Conservation (phyloP, 2,797 vertebrate species). For the Thalassophryne amazonica region DNA sequence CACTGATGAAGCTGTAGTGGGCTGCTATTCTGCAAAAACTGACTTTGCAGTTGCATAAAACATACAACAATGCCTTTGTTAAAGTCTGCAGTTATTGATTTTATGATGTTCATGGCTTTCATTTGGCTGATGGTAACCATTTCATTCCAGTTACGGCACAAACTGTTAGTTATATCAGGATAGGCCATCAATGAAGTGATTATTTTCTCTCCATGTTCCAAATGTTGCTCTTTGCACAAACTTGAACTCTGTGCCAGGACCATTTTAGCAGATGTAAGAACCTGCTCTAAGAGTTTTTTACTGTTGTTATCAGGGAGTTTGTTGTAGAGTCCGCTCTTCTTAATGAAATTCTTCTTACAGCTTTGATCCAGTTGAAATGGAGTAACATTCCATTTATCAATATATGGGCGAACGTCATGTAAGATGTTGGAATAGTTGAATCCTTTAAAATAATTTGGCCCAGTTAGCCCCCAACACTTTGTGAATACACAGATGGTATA, state of each 20-base stretch:
- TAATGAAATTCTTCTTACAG: no score
- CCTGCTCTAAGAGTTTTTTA: no score
- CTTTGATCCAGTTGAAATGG: no score
- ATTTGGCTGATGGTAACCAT: no score
- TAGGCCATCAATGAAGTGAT: no score
- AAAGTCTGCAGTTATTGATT: fast-evolving
- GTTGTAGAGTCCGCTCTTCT: no score
- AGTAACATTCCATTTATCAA: no score
- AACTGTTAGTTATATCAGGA: no score
- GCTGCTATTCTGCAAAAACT: fast-evolving
- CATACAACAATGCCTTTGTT: fast-evolving
- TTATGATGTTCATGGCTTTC: no score
- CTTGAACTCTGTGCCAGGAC: neutral
- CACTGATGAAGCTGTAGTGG: neutral
- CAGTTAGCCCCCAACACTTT: neutral
- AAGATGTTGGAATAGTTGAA: fast-evolving
- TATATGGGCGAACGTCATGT: no score
- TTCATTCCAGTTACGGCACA: no score
- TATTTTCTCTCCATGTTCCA: neutral
- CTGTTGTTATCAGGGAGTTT: no score
- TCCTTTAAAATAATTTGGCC: fast-evolving
- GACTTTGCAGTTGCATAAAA: fast-evolving
- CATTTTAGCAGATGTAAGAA: neutral
- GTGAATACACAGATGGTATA: fast-evolving
- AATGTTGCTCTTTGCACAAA: neutral